phyloP scores from a whole-genome alignment of 2,888 invertebrate species.

The Mellilla xanthometata region DNA sequence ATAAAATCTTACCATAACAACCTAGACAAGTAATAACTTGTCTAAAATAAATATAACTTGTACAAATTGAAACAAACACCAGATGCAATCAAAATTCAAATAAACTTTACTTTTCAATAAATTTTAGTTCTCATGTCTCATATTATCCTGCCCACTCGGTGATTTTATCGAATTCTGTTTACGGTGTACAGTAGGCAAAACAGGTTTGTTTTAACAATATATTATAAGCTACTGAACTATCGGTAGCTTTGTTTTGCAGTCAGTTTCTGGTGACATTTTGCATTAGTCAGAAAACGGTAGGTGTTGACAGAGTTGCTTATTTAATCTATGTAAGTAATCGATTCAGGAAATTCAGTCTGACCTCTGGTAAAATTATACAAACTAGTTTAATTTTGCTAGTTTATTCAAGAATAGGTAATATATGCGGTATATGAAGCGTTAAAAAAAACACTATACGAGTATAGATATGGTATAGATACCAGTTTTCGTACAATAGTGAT shows the following conservation, averaged over 20 bases:
- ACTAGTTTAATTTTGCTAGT: too few relatives aligned
- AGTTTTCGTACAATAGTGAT: too few relatives aligned
- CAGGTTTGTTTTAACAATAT: neutral
- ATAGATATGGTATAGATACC: too few relatives aligned
- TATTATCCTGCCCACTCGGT: slow-evolving; percentile 32
- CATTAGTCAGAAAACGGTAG: too few relatives aligned
- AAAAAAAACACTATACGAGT: too few relatives aligned
- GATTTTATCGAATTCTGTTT: slow-evolving; percentile 21
- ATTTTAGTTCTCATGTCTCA: slow-evolving; percentile 1
- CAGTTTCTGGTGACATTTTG: neutral
- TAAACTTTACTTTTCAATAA: slow-evolving; percentile 10
- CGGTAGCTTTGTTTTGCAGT: neutral
- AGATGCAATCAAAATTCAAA: slow-evolving; percentile 1
- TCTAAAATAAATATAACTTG: too few relatives aligned
- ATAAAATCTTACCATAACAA: neutral
- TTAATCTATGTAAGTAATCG: too few relatives aligned
- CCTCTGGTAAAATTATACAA: too few relatives aligned
- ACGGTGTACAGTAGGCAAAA: neutral
- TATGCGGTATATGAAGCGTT: too few relatives aligned
- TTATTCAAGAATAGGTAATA: too few relatives aligned
- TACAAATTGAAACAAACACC: slow-evolving; percentile 4
- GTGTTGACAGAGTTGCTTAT: too few relatives aligned
- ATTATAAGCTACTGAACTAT: neutral
- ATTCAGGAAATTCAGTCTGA: too few relatives aligned
- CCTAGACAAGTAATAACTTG: neutral